Evolutionary conservation across 2,888 invertebrate genomes (phyloP).

Genomic region (Yponomeuta cagnagella): DNA sequence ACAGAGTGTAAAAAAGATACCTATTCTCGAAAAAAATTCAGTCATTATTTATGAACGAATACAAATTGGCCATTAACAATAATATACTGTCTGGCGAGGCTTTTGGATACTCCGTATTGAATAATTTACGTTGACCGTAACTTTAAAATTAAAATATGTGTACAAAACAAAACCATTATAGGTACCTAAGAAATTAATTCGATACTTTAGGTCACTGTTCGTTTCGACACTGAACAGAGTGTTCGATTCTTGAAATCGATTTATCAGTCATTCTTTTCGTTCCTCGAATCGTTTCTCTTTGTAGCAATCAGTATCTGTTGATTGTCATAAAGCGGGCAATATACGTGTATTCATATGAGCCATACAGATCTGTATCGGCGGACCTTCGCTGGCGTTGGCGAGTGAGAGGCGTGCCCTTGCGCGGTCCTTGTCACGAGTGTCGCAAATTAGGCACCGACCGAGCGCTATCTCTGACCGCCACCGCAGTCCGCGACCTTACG

Average conservation of each 20-base stretch:
- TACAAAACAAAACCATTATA: constrained; percentile 6
- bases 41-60: constrained; percentile 6
- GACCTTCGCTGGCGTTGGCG: constrained; percentile 43
- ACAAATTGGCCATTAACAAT: constrained; percentile 15
- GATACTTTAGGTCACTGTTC: background rate
- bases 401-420: constrained; percentile 73
- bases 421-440: constrained; percentile 26
- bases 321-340: constrained; percentile 8
- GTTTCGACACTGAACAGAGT: background rate
- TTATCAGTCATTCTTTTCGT: background rate
- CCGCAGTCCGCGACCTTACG: background rate
- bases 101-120: background rate
- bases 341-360: constrained; percentile 11
- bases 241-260: background rate
- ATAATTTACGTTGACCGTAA: constrained; percentile 15
- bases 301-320: background rate
- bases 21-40: background rate
- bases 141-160: constrained; percentile 3
- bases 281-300: background rate
- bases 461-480: background rate
- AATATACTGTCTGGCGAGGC: constrained; percentile 13
- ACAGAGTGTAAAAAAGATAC: background rate
- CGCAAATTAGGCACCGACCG: constrained; percentile 13
- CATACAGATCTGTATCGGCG: constrained; percentile 51
- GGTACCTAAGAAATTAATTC: background rate